Evolutionary conservation across 2,797 vertebrate genomes (phyloP).

Genomic region (Tenualosa thibaudeaui): DNA sequence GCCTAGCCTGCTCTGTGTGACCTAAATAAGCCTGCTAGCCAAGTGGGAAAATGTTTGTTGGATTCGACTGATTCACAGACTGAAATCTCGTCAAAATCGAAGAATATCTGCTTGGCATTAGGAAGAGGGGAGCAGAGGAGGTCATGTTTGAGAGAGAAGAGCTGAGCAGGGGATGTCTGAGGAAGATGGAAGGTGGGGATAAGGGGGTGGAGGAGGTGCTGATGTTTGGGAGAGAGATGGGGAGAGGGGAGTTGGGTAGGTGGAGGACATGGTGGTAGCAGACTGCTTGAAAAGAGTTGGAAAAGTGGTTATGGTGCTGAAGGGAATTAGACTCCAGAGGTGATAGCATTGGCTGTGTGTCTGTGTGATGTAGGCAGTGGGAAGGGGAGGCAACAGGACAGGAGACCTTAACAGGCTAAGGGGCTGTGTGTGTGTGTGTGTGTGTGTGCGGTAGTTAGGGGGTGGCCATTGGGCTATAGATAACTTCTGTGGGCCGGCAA

Average conservation of each 20-base stretch:
- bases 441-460: too few species aligned
- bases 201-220: too few species aligned
- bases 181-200: background rate
- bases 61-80: too few species aligned
- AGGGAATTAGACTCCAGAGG: background rate
- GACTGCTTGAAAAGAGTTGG: background rate
- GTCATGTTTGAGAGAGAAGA: background rate
- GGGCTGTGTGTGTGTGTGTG: background rate
- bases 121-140: background rate
- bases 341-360: background rate
- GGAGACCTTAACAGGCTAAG: background rate
- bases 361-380: background rate
- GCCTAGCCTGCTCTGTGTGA: constrained; percentile 58
- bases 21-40: constrained; percentile 71
- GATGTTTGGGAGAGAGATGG: background rate
- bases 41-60: background rate
- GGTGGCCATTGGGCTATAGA: constrained; percentile 37
- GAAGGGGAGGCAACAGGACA: too few species aligned
- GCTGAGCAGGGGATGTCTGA: background rate
- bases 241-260: background rate
- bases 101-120: too few species aligned
- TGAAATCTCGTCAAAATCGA: too few species aligned
- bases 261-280: background rate
- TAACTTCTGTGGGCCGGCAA: constrained; percentile 25
- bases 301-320: background rate